These are phyloP conservation scores for Mormyrus proboscirostris DNA, from an alignment of 2,797 vertebrate species.

Conservation along the genomic window DNA sequence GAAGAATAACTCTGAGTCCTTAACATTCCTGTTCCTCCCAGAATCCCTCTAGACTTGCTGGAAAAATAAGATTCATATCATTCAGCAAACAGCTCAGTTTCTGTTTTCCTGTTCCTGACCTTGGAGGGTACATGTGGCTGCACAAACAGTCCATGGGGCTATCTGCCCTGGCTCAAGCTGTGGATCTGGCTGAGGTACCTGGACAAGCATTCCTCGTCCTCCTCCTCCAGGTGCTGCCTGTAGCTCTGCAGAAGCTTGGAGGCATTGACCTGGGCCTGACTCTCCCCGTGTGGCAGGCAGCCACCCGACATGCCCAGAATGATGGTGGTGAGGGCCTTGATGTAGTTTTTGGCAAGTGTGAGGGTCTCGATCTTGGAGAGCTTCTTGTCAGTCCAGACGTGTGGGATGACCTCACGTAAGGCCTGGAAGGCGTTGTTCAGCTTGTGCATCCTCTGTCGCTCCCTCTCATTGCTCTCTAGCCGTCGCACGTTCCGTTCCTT, in stretches of 20 bases:
- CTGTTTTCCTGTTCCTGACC: not conserved
- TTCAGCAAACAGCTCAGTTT: not conserved
- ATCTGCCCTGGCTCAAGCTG: constrained; percentile 69
- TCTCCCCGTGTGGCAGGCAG: constrained; percentile 62
- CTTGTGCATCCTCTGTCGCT: constrained; percentile 96
- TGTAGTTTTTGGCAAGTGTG: constrained; percentile 96
- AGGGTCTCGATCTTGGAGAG: constrained; percentile 98
- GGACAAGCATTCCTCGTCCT: constrained; percentile 68
- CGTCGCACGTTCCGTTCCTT: constrained; percentile 76
- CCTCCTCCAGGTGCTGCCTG: constrained; percentile 71
- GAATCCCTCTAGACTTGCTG: not conserved
- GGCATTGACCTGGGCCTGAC: constrained; percentile 47
- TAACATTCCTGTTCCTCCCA: not conserved
- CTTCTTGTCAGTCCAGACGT: constrained; percentile 88
- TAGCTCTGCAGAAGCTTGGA: constrained; percentile 78
- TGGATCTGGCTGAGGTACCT: constrained; percentile 76
- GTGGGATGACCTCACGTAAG: constrained; percentile 85
- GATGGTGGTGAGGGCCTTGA: constrained; percentile 87
- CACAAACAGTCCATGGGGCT: constrained; percentile 35
- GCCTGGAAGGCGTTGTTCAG: constrained; percentile 98
- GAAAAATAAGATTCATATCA: not conserved
- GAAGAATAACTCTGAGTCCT: not conserved
- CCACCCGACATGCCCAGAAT: constrained; percentile 84
- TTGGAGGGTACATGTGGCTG: not conserved
- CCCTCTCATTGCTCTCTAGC: constrained; percentile 91